Conservation (phyloP, 2,888 invertebrate genomes). For the Perizoma flavofasciatum region DNA sequence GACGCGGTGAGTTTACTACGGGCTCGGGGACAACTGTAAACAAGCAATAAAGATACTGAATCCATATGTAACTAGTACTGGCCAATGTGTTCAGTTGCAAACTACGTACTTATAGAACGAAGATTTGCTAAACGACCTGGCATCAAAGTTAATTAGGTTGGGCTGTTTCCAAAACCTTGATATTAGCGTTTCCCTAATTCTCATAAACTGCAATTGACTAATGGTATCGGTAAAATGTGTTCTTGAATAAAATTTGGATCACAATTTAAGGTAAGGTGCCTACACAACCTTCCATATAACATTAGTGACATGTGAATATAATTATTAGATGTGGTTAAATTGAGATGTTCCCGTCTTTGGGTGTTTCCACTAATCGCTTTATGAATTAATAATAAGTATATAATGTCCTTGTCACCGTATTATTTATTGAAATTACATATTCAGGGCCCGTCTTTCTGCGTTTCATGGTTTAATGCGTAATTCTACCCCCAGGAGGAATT, state of each 20-base stretch:
- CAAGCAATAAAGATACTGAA: conserved; percentile 59
- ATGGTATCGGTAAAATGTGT: conserved; percentile 18
- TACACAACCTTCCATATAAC: not conserved
- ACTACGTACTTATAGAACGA: conserved; percentile 39
- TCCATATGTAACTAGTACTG: conserved; percentile 42
- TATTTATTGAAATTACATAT: conserved; percentile 59
- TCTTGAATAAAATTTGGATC: conserved; percentile 3
- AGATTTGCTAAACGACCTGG: conserved; percentile 54
- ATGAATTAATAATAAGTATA: conserved; percentile 27
- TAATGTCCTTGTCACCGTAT: conserved; percentile 18
- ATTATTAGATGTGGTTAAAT: too few relatives aligned
- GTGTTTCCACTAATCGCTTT: conserved; percentile 22
- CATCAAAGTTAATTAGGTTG: conserved; percentile 43
- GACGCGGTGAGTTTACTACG: conserved; percentile 81
- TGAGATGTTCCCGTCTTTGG: not conserved
- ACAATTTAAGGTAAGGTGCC: not conserved
- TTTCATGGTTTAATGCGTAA: conserved; percentile 50
- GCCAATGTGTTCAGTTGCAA: conserved; percentile 20
- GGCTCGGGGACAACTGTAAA: conserved; percentile 82
- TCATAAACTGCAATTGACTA: conserved; percentile 28
- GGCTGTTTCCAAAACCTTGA: conserved; percentile 42
- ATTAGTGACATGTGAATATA: too few relatives aligned
- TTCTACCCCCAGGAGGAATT: conserved; percentile 48
- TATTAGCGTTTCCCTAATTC: conserved; percentile 41
- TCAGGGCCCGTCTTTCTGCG: conserved; percentile 52